A percentile compares a stretch with the other conserved stretches of the same genome.
Conservation (phyloP, 2,797 vertebrate genomes). For the Antennarius maculatus region DNA sequence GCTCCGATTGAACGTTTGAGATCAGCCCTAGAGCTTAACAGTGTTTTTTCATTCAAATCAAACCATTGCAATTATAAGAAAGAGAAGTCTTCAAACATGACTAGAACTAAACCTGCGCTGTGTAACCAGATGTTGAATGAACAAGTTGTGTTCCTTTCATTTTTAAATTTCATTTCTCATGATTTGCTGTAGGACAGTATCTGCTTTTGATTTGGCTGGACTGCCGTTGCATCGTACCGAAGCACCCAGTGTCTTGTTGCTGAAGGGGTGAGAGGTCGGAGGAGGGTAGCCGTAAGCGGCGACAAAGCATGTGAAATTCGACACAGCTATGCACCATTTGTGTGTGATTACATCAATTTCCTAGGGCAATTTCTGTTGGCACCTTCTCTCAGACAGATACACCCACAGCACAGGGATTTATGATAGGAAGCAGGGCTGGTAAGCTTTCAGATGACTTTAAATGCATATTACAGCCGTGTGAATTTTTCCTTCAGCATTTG, state of each 20-base stretch:
- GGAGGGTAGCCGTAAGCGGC: conserved; percentile 68
- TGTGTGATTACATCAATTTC: conserved; percentile 73
- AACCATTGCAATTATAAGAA: neutral
- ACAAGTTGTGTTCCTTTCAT: neutral
- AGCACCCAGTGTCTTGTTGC: conserved; percentile 67
- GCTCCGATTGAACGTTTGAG: neutral
- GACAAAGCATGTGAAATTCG: conserved; percentile 70
- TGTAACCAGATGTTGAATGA: neutral
- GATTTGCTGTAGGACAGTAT: conserved; percentile 37
- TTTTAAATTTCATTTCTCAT: conserved; percentile 28
- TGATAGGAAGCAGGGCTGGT: conserved; percentile 6
- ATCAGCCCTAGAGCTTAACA: neutral
- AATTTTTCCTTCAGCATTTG: neutral
- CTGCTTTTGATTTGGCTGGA: conserved; percentile 64
- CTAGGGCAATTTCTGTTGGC: conserved; percentile 70
- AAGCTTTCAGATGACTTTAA: neutral
- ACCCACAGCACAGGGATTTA: conserved; percentile 20
- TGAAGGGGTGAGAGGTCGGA: conserved; percentile 63
- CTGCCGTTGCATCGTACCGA: conserved; percentile 39
- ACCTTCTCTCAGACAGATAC: conserved; percentile 48
- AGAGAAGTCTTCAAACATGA: neutral
- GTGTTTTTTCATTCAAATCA: neutral
- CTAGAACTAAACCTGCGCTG: neutral
- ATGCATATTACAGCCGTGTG: neutral
- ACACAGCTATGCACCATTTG: conserved; percentile 71